Evolutionary conservation across 2,113 vertebrate species (phyloP).

Genomic region (Clarias macrocephalus): DNA sequence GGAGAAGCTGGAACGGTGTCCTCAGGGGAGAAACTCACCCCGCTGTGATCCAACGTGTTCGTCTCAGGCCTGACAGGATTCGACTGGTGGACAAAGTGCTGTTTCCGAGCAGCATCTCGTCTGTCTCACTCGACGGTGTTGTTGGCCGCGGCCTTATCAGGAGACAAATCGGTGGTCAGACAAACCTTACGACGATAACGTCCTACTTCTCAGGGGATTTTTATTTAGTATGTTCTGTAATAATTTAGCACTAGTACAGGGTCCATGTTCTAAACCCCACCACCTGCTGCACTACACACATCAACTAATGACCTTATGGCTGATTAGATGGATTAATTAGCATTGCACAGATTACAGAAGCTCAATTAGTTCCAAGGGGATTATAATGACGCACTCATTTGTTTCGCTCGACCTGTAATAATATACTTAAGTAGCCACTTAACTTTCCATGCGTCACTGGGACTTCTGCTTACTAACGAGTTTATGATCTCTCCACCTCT

Average conservation of each 20-base stretch:
- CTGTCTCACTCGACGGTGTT: neutral
- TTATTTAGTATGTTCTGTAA: neutral
- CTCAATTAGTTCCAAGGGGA: neutral
- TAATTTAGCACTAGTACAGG: neutral
- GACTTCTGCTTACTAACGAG: neutral
- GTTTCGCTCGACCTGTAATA: neutral
- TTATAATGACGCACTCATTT: neutral
- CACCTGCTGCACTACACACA: neutral
- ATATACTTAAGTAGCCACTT: too few species aligned
- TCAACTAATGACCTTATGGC: neutral
- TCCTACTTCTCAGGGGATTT: too few species aligned
- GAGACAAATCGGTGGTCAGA: neutral
- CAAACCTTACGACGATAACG: too few species aligned
- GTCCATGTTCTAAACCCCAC: neutral
- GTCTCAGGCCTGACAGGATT: slow-evolving; percentile 57
- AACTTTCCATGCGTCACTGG: neutral
- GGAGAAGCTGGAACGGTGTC: neutral
- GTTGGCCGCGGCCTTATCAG: slow-evolving; percentile 24
- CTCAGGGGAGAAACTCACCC: slow-evolving; percentile 59
- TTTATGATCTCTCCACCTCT: neutral
- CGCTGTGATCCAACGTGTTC: slow-evolving; percentile 54
- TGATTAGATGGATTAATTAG: neutral
- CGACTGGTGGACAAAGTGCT: slow-evolving; percentile 47
- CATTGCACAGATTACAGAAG: neutral
- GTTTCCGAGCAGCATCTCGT: slow-evolving; percentile 63